A percentile compares a stretch with the other conserved stretches of the same genome.
Conservation (phyloP, 2,113 vertebrate species). For the Scatophagus argus region DNA sequence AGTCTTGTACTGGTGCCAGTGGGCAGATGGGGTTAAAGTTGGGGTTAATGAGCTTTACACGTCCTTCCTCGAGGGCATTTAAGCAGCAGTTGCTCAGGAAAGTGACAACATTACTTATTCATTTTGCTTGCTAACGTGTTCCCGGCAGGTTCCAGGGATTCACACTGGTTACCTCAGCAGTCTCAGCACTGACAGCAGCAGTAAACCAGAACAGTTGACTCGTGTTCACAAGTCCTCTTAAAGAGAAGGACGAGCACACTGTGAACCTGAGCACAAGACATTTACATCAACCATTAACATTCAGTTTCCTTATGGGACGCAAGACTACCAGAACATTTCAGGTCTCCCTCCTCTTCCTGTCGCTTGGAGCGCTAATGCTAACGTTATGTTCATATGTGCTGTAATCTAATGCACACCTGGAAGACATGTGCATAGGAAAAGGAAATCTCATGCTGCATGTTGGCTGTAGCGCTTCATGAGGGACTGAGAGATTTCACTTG, state of each 20-base stretch:
- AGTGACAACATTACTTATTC: constrained; percentile 33
- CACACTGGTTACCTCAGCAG: constrained; percentile 14
- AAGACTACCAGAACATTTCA: neutral
- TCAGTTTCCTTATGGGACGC: constrained; percentile 1
- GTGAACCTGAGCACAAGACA: neutral
- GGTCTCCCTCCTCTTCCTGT: neutral
- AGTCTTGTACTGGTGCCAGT: neutral
- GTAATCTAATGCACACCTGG: neutral
- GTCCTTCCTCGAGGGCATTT: constrained; percentile 30
- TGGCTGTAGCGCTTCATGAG: neutral
- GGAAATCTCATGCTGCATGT: too few species aligned
- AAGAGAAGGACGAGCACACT: neutral
- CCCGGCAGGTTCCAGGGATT: constrained; percentile 6
- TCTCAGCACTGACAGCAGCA: neutral
- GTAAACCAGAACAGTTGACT: neutral
- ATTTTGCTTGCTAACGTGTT: constrained; percentile 22
- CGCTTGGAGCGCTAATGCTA: too few species aligned
- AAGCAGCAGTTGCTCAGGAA: constrained; percentile 2
- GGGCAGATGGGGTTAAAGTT: neutral
- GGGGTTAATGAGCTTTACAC: constrained; percentile 37
- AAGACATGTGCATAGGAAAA: neutral
- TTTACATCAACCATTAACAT: constrained; percentile 16
- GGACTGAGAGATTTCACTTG: neutral
- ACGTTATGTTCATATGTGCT: constrained; percentile 15
- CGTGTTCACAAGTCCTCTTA: neutral